Evolutionary conservation across 2,888 invertebrate species (phyloP).

Genomic region (Acrocera orbiculus): DNA sequence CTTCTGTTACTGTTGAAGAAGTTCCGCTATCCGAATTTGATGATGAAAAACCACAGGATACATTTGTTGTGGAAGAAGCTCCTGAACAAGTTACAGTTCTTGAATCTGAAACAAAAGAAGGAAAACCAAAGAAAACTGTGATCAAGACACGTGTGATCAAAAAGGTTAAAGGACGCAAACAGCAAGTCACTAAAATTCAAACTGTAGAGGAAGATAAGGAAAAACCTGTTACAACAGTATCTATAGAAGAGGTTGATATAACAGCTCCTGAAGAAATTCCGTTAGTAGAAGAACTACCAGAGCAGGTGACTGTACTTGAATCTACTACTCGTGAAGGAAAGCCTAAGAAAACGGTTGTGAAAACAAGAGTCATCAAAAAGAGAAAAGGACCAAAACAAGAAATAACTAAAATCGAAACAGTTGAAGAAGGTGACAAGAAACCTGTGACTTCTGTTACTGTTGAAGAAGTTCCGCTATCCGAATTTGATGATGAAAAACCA

Average conservation of each 20-base stretch:
- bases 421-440: slow-evolving; percentile 25
- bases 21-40: slow-evolving; percentile 8
- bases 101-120: slow-evolving; percentile 26
- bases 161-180: slow-evolving; percentile 19
- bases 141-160: slow-evolving; percentile 23
- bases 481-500: not conserved
- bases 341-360: slow-evolving; percentile 17
- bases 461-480: slow-evolving; percentile 11
- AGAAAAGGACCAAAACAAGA: slow-evolving; percentile 24
- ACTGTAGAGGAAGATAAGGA: slow-evolving; percentile 21
- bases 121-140: slow-evolving; percentile 21
- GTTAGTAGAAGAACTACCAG: slow-evolving; percentile 15
- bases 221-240: slow-evolving; percentile 21
- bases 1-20: slow-evolving; percentile 16
- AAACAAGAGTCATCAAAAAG: slow-evolving; percentile 23
- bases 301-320: slow-evolving; percentile 12
- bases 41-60: slow-evolving; percentile 17
- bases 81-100: slow-evolving; percentile 23
- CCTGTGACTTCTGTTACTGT: slow-evolving; percentile 19
- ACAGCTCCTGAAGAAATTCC: slow-evolving; percentile 17
- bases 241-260: slow-evolving; percentile 19
- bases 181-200: slow-evolving; percentile 24
- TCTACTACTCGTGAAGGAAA: slow-evolving; percentile 15
- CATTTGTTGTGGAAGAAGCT: slow-evolving; percentile 10
- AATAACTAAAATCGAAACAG: slow-evolving; percentile 26